Evolutionary conservation across 2,797 vertebrate species (phyloP).

Genomic region (Tiaroga cobitis): DNA sequence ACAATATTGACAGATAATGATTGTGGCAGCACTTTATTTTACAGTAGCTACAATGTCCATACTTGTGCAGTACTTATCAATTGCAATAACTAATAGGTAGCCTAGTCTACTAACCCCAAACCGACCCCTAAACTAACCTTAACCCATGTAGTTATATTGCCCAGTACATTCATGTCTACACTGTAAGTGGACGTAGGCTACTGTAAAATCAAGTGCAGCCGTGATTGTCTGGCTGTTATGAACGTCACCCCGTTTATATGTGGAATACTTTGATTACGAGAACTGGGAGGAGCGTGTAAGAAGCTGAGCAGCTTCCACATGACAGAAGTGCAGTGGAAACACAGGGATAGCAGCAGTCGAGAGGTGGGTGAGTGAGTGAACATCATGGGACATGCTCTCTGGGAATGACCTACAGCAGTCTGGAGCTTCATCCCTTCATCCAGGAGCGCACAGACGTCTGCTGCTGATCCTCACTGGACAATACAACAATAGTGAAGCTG

Average conservation of each 20-base stretch:
- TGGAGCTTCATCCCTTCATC: constrained; percentile 17
- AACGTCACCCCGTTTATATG: neutral
- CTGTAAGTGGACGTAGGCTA: too few relatives aligned
- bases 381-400: constrained; percentile 48
- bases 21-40: neutral
- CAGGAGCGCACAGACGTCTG: neutral
- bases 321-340: constrained; percentile 26
- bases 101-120: too few relatives aligned
- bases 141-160: too few relatives aligned
- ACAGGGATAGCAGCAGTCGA: constrained; percentile 16
- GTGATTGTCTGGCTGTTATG: neutral
- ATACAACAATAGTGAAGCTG: neutral
- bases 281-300: constrained; percentile 51
- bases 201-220: too few relatives aligned
- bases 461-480: constrained; percentile 9
- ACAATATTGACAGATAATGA: neutral
- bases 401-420: constrained; percentile 39
- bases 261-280: neutral
- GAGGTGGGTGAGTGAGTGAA: constrained; percentile 52
- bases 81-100: too few relatives aligned
- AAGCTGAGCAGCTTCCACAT: constrained; percentile 29
- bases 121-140: too few relatives aligned
- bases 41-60: too few relatives aligned
- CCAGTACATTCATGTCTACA: too few relatives aligned
- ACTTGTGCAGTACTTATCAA: too few relatives aligned